Evolutionary conservation across 2,888 invertebrate species (phyloP).

Genomic region (Apeira syringaria): DNA sequence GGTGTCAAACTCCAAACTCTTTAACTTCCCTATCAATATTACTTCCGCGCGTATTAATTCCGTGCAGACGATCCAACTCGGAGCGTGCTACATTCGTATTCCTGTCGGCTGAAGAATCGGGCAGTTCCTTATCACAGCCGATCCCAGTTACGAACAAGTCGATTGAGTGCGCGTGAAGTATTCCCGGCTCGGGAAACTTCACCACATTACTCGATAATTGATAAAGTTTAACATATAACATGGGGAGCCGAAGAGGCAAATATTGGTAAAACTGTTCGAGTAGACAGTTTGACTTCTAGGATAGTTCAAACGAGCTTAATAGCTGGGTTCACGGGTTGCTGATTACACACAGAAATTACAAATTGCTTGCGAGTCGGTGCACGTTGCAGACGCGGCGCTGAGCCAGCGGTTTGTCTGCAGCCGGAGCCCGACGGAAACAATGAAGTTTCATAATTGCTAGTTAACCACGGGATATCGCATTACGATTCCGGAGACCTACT

Average conservation of each 20-base stretch:
- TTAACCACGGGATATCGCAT: constrained; percentile 16
- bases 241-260: constrained; percentile 49
- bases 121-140: constrained; percentile 51
- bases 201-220: constrained; percentile 74
- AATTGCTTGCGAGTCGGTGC: constrained; percentile 38
- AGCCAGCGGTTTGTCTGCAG: constrained; percentile 25
- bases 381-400: constrained; percentile 19
- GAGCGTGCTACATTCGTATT: constrained; percentile 39
- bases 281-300: constrained; percentile 41
- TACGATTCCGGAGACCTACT: constrained; percentile 8
- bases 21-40: constrained; percentile 29
- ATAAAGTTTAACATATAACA: constrained; percentile 65
- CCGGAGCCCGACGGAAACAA: constrained; percentile 12
- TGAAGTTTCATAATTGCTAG: constrained; percentile 23
- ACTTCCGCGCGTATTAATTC: constrained; percentile 34
- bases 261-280: constrained; percentile 63
- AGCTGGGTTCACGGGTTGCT: constrained; percentile 50
- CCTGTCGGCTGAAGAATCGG: constrained; percentile 35
- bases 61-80: constrained; percentile 27
- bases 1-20: constrained; percentile 23
- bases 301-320: constrained; percentile 51
- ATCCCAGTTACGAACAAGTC: constrained; percentile 45
- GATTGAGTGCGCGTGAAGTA: constrained; percentile 54
- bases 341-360: constrained; percentile 57
- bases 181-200: constrained; percentile 54